phyloP scores from a whole-genome alignment of 2,797 vertebrate genomes.

The Lepus townsendii region DNA sequence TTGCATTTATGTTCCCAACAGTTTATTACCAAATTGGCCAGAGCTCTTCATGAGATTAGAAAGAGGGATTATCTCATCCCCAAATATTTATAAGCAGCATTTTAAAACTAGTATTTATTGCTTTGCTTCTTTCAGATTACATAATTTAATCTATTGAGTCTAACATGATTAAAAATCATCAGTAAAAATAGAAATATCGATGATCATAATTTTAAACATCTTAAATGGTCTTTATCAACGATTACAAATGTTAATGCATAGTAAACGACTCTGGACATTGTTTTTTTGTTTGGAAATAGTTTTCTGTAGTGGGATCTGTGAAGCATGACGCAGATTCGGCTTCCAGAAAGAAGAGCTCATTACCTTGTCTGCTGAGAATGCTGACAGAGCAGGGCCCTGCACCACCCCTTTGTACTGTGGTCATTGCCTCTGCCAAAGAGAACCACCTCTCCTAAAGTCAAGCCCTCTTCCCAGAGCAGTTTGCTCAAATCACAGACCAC shows the following conservation, averaged over 20 bases:
- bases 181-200: neutral
- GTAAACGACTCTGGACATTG: neutral
- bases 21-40: neutral
- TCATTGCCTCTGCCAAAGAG: neutral
- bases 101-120: neutral
- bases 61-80: neutral
- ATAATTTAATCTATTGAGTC: constrained; percentile 42
- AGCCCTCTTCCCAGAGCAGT: neutral
- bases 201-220: neutral
- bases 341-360: neutral
- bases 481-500: neutral
- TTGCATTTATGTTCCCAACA: neutral
- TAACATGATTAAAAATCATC: neutral
- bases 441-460: neutral
- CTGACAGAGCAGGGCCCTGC: neutral
- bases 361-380: neutral
- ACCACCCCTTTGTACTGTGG: neutral
- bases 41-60: neutral
- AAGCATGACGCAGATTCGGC: neutral
- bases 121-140: constrained; percentile 8
- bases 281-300: constrained; percentile 27
- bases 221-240: neutral
- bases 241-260: neutral
- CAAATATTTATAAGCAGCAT: neutral
- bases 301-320: neutral